A percentile compares a stretch with the other conserved stretches of the same genome.
Conservation (phyloP, 2,113 vertebrate genomes). For the Microtus pennsylvanicus region DNA sequence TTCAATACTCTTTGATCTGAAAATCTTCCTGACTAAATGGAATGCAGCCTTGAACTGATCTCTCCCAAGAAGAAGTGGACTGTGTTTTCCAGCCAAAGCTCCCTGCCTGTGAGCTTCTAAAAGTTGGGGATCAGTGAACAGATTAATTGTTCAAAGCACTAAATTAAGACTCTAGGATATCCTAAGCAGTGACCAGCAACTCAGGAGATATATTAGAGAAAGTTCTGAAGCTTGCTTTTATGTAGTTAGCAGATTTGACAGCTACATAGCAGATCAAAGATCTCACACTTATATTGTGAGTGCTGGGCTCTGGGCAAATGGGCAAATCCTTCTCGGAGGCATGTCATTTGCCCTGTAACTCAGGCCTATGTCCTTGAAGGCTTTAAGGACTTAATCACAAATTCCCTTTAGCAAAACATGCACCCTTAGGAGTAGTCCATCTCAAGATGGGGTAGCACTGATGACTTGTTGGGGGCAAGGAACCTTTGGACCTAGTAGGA, state of each 20-base stretch:
- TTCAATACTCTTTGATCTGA: neutral
- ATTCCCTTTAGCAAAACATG: neutral
- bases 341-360: neutral
- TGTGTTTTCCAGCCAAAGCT: neutral
- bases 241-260: neutral
- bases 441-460: neutral
- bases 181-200: neutral
- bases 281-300: neutral
- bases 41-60: slow-evolving; percentile 20
- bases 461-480: neutral
- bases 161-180: neutral
- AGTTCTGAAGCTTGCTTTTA: slow-evolving; percentile 8
- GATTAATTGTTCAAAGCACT: neutral
- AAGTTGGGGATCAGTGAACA: neutral
- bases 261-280: neutral
- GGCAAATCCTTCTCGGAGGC: neutral
- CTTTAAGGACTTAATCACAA: neutral
- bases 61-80: neutral
- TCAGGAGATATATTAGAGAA: neutral
- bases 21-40: neutral
- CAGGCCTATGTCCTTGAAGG: neutral
- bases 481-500: neutral
- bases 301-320: neutral
- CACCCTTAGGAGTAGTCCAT: neutral
- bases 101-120: neutral